Percentiles rank a stretch among this genome's conserved stretches.
These are phyloP conservation scores for Aratinga solstitialis DNA, from an alignment of 2,797 vertebrate species.

Conservation along the genomic window DNA sequence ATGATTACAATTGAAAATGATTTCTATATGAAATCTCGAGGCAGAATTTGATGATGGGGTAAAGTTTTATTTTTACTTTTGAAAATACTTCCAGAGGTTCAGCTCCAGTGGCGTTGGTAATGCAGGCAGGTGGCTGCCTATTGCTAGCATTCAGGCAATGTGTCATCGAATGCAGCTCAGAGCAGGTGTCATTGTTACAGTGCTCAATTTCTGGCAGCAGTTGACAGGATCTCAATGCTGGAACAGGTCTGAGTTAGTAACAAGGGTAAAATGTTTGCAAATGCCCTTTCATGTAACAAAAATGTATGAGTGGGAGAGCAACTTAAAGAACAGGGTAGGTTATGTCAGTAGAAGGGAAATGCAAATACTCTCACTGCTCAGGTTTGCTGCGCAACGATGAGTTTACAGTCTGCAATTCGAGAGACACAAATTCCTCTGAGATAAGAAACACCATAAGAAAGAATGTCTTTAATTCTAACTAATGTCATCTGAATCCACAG, in stretches of 20 bases:
- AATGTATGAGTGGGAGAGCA: background rate
- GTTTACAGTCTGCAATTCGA: background rate
- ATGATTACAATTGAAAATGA: background rate
- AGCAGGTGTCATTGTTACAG: constrained; percentile 21
- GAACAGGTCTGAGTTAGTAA: background rate
- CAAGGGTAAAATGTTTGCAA: background rate
- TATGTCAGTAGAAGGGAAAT: background rate
- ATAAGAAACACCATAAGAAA: background rate
- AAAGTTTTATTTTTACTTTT: background rate
- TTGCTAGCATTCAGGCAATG: background rate
- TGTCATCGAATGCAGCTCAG: background rate
- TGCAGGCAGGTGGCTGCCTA: background rate
- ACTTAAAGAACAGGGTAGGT: background rate
- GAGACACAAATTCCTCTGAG: background rate
- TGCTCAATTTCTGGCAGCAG: constrained; percentile 13
- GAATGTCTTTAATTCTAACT: background rate
- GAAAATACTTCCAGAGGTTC: background rate
- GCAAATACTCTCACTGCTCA: background rate
- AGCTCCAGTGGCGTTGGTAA: background rate
- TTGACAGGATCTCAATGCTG: background rate
- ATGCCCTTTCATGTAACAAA: background rate
- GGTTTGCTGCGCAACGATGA: background rate
- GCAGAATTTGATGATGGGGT: background rate
- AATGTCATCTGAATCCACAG: background rate
- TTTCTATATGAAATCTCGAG: background rate